A percentile compares a stretch with the other conserved stretches of the same genome.
These are phyloP conservation scores for Aphaenogaster ashmeadi DNA, from an alignment of 1,140 invertebrate species.

Conservation along the genomic window DNA sequence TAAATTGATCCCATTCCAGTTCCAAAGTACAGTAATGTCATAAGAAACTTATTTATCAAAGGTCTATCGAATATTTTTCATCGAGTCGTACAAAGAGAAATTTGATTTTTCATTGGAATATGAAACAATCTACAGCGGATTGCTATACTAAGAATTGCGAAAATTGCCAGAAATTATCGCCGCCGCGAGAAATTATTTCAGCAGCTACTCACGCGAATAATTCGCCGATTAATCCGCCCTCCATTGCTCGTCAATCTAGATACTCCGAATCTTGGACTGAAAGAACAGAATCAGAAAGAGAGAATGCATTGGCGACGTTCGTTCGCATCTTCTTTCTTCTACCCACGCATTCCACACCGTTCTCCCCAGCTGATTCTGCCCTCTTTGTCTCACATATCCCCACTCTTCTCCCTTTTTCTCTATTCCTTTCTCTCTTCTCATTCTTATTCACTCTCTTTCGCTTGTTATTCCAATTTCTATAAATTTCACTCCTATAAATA, in stretches of 20 bases:
- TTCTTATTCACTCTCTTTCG: background rate
- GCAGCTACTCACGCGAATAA: conserved; percentile 23
- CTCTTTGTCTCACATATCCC: conserved; percentile 22
- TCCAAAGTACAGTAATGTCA: background rate
- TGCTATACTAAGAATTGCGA: too few relatives aligned
- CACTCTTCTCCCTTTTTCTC: background rate
- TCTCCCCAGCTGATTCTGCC: conserved; percentile 39
- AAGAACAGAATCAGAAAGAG: conserved; percentile 1
- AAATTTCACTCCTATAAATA: conserved; percentile 46
- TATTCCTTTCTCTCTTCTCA: background rate
- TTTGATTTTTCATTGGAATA: background rate
- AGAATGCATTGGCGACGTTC: background rate
- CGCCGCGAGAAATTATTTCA: background rate
- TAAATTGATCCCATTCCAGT: background rate
- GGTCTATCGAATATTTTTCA: background rate
- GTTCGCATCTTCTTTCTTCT: conserved; percentile 38
- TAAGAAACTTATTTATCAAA: background rate
- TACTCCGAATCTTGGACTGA: background rate
- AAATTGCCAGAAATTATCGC: background rate
- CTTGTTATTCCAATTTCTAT: conserved; percentile 30
- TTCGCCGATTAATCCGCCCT: conserved; percentile 15
- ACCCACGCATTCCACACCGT: conserved; percentile 63
- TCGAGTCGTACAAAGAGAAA: background rate
- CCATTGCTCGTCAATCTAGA: background rate
- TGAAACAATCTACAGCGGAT: background rate